These are phyloP conservation scores for Aegithalos caudatus DNA, from an alignment of 2,113 vertebrate species.

Conservation along the genomic window DNA sequence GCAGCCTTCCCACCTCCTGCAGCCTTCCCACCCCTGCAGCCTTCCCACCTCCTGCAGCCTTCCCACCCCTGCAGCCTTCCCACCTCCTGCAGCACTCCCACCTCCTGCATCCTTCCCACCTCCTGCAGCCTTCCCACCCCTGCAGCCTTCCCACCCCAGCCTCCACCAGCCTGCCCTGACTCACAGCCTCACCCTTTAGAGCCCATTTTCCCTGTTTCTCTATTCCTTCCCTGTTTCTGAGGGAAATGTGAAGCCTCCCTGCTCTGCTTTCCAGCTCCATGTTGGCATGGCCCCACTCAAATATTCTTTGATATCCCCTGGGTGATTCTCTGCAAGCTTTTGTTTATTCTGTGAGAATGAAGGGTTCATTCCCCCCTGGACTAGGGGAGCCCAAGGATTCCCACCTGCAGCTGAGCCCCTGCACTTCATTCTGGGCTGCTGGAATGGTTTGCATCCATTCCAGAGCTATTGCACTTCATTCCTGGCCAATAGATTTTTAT, in stretches of 20 bases:
- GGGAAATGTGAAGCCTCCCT: neutral
- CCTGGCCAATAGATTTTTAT: conserved; percentile 52
- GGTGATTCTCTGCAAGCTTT: neutral
- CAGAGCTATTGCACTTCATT: conserved; percentile 12
- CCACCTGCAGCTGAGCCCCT: conserved; percentile 33
- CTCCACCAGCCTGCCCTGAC: neutral
- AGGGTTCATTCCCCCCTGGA: neutral
- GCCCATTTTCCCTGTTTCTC: neutral
- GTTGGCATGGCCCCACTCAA: neutral
- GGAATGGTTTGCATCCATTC: conserved; percentile 46
- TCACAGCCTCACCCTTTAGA: neutral
- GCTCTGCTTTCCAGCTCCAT: neutral
- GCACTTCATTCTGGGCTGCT: neutral
- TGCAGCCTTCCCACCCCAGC: neutral
- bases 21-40: neutral
- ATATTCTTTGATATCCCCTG: neutral
- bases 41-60: neutral
- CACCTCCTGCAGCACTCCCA: too few relatives aligned
- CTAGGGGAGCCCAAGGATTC: conserved; percentile 21
- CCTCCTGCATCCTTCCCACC: too few relatives aligned
- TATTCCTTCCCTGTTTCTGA: neutral
- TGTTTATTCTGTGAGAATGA: conserved; percentile 40
- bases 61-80: too few relatives aligned
- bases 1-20: too few relatives aligned
- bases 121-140: neutral